Evolutionary conservation across 2,888 invertebrate genomes (phyloP), one percentile per base, ranked within the genome.

Genomic region (Idaea straminata): DNA sequence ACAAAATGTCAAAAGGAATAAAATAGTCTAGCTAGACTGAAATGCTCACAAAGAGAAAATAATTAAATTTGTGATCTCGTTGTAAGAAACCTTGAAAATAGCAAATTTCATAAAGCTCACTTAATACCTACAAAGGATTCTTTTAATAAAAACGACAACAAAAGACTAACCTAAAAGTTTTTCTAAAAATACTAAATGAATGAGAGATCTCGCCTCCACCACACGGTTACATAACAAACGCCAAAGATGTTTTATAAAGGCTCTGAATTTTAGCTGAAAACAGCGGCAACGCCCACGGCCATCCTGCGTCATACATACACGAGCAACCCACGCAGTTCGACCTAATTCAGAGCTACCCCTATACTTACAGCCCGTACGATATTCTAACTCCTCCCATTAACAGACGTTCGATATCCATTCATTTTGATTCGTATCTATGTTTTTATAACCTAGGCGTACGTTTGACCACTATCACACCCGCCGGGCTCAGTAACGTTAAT

Each of bases 281-380:
- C 47, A 34, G 65, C 65, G 61, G 66, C 68, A 67, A 66, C 77
- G 75, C 79, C 79, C 74, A 77, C 77, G 35, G 57, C 72, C 76
- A 25, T 69, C 80, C 81, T 70, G 77, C 79, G 69, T 64, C 64
- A 67, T 65, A 68, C 25, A 25, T 25, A 36, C 5, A 10, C 13
- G 47, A 47, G 57, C 64, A 67, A 69, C 75, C 79, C 67, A 73
- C 74, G 69, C 74, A 64, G 67, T 61, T 15, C 65, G 62, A 66
- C 71, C 68, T 64, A 59, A 61, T 61, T 60, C 15, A 62, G 61
- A 47, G 59, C 62, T 61, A 68, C 63, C 34, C 47, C 36, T 36
- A 64, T 25, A 35, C 16, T 60, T 34, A 60, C 34, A 60, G 10
- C 10, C 60, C 15, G 6, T 34, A 25, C 15, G n/a, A 16, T 15